Conservation (phyloP, 2,797 vertebrate species). For the Sebastes vulpes region DNA sequence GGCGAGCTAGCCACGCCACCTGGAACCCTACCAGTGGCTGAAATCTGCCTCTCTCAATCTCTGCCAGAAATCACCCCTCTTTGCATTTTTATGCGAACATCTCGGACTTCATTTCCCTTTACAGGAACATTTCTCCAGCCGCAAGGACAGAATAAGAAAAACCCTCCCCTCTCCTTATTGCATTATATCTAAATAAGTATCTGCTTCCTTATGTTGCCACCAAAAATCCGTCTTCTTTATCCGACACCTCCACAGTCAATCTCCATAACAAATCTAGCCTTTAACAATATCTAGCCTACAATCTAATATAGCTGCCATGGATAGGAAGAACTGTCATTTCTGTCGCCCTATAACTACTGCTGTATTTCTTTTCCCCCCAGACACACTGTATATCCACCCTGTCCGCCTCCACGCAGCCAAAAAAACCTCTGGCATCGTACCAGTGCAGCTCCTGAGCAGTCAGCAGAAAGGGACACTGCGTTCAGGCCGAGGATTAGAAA, state of each 20-base stretch:
- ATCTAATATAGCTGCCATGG: slow-evolving; percentile 24
- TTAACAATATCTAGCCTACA: slow-evolving; percentile 16
- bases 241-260: slow-evolving; percentile 18
- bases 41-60: slow-evolving; percentile 57
- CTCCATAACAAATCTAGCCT: slow-evolving; percentile 24
- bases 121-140: slow-evolving; percentile 7
- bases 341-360: slow-evolving; percentile 9
- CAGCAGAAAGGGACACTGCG: slow-evolving; percentile 60
- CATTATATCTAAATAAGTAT: slow-evolving; percentile 36
- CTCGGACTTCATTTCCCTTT: slow-evolving; percentile 21
- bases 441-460: slow-evolving; percentile 52
- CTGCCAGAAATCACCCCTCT: slow-evolving; percentile 47
- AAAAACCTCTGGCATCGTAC: slow-evolving; percentile 57
- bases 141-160: not conserved
- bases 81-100: slow-evolving; percentile 57
- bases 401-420: slow-evolving; percentile 61
- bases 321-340: slow-evolving; percentile 41
- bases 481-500: slow-evolving; percentile 46
- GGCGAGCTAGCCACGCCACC: slow-evolving; percentile 67
- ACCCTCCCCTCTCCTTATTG: not conserved
- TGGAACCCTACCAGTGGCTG: slow-evolving; percentile 65
- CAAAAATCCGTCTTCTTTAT: slow-evolving; percentile 14
- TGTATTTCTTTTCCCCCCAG: slow-evolving; percentile 38
- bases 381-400: slow-evolving; percentile 40
- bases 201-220: not conserved